Evolutionary conservation across 1,140 invertebrate species (phyloP).

Genomic region (Oedothorax gibbosus): DNA sequence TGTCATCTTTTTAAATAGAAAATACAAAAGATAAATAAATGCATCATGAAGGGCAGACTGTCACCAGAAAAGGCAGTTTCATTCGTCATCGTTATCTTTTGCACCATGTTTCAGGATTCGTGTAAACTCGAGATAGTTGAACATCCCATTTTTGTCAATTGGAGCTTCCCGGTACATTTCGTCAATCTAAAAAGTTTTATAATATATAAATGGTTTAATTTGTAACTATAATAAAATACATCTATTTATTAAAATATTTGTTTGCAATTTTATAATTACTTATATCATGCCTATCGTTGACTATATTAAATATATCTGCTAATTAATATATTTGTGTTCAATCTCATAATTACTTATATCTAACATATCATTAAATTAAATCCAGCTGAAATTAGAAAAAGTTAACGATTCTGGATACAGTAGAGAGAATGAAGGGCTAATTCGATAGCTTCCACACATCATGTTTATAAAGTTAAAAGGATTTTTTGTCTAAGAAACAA

Average conservation of each 20-base stretch:
- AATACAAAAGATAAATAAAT: constrained; percentile 54
- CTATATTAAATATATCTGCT: no score
- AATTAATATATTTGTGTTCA: no score
- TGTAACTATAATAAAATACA: no score
- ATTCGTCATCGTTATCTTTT: constrained; percentile 95
- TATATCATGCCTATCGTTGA: no score
- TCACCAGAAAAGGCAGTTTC: constrained; percentile 64
- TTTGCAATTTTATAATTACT: background rate
- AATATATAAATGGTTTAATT: background rate
- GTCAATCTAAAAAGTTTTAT: constrained; percentile 82
- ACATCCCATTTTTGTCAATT: constrained; percentile 88
- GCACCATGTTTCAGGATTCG: constrained; percentile 96
- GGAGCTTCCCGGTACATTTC: constrained; percentile 99
- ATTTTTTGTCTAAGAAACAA: no score
- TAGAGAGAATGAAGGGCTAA: no score
- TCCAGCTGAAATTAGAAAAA: no score
- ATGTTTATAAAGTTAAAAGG: no score
- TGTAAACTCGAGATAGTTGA: constrained; percentile 99
- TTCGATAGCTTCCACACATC: no score
- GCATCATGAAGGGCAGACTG: background rate
- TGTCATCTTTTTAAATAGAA: background rate
- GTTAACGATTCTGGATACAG: no score
- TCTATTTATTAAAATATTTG: background rate
- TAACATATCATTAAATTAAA: no score
- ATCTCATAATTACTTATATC: no score